Evolutionary conservation across 2,888 invertebrate genomes (phyloP), one percentile per base, ranked within the genome.

Genomic region (Aleiodes leptofemur): DNA sequence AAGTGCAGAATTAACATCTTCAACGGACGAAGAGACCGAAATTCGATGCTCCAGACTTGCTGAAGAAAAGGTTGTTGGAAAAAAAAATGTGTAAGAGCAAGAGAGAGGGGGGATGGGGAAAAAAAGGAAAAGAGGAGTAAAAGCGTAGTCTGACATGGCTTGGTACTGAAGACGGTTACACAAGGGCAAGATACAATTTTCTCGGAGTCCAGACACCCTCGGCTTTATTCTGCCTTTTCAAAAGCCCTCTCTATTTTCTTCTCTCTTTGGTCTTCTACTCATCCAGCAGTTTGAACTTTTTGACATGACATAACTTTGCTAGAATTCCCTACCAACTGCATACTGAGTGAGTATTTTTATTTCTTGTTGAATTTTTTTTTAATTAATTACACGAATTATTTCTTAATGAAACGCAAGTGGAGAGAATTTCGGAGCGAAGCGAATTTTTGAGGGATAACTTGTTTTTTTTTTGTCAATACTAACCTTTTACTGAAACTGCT

Each of bases 1-100:
- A 64, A 76, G 71, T 77, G 79, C 69, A 71, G 73, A 81, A 80
- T 82, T 80, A 82, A 80, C 80, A 80, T 79, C 78, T 78, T 78
- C 48, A 50, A 69, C 43, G 53, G 38, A 61, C 64, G 72, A 72
- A 48, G 34, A 59, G 50, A 69, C 38, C 69, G 16, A 73, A 75
- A 78, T 73, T 71, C 72, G 72, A 64, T 31, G 34, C 31, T 23
- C 43, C 50, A 50, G 61, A 61, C 38, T 38, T 51, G 11, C 38
- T 31, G 53, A 14, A 55, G 51, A 38, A 50, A 13, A 13, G 38
- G 43, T 11, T 11, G 4, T 3, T 8, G 34, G 1, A 69, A 14
- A 55, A 14, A 43, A 61, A 61, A 43, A 43, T 53, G 23, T 23
- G 23, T 2, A 23, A 23, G 23, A 23, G 9, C 3, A 61, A 38